Conservation (phyloP, 1,140 invertebrate species). For the Archivesica marissinica region DNA sequence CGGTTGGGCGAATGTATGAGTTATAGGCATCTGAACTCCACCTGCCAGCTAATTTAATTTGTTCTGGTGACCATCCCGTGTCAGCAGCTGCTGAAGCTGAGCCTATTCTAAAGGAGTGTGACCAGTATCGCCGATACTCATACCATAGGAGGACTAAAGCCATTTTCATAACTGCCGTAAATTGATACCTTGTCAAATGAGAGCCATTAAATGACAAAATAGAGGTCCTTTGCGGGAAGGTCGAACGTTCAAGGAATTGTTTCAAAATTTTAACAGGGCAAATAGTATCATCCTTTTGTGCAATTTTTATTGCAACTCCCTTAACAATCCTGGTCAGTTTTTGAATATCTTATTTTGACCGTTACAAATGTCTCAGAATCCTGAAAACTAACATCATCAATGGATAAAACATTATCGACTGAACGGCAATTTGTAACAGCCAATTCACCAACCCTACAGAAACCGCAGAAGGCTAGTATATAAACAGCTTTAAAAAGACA, state of each 20-base stretch:
- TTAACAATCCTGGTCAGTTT: slow-evolving; percentile 22
- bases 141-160: not conserved
- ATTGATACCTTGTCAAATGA: slow-evolving; percentile 15
- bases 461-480: not conserved
- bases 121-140: not conserved
- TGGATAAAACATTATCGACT: not conserved
- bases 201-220: not conserved
- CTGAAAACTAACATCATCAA: not conserved
- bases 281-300: not conserved
- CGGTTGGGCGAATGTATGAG: not conserved
- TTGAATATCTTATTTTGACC: slow-evolving; percentile 11
- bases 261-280: not conserved
- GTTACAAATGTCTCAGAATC: not conserved
- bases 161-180: slow-evolving; percentile 11
- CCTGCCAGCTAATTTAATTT: not conserved
- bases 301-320: not conserved
- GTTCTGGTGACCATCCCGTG: not conserved
- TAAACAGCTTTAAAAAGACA: not conserved
- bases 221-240: not conserved
- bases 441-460: slow-evolving; percentile 11
- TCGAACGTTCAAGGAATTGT: not conserved
- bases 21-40: not conserved
- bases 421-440: not conserved
- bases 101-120: slow-evolving; percentile 10
- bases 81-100: not conserved